Evolutionary conservation across 2,797 vertebrate genomes (phyloP).

Genomic region (Micropoecilia bifurca): DNA sequence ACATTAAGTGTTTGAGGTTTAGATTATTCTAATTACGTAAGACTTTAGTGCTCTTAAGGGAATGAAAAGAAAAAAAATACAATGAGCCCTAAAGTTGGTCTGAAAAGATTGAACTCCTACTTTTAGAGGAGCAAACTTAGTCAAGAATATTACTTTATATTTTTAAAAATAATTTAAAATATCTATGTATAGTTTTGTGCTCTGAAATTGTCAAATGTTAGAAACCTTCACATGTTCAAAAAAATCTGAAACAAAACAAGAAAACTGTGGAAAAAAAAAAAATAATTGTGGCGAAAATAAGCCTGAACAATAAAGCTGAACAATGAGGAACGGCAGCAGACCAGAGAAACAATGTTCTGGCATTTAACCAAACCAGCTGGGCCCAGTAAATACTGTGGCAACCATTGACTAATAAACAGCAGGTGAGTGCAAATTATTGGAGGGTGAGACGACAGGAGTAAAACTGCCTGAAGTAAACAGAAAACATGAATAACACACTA

Average conservation of each 20-base stretch:
- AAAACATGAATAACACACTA: not conserved
- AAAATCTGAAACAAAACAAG: not conserved
- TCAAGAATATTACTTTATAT: not conserved
- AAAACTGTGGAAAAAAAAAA: not conserved
- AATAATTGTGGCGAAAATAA: not conserved
- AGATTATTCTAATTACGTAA: not conserved
- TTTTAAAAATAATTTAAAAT: not conserved
- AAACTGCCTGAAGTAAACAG: not conserved
- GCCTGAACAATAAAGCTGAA: not conserved
- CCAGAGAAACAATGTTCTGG: not conserved
- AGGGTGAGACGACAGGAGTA: not conserved
- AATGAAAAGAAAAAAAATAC: not conserved
- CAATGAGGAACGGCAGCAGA: not conserved
- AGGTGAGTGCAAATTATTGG: not conserved
- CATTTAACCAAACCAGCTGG: not conserved
- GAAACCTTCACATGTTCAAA: not conserved
- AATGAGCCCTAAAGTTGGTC: not conserved
- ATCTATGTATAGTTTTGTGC: not conserved
- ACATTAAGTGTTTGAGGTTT: not conserved
- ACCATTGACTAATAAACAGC: not conserved
- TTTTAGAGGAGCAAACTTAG: not conserved
- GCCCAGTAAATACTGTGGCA: not conserved
- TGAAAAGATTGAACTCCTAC: not conserved
- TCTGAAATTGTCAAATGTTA: not conserved
- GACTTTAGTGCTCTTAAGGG: not conserved